Evolutionary conservation across 2,888 invertebrate species (phyloP).

Genomic region (Trilocha varians): DNA sequence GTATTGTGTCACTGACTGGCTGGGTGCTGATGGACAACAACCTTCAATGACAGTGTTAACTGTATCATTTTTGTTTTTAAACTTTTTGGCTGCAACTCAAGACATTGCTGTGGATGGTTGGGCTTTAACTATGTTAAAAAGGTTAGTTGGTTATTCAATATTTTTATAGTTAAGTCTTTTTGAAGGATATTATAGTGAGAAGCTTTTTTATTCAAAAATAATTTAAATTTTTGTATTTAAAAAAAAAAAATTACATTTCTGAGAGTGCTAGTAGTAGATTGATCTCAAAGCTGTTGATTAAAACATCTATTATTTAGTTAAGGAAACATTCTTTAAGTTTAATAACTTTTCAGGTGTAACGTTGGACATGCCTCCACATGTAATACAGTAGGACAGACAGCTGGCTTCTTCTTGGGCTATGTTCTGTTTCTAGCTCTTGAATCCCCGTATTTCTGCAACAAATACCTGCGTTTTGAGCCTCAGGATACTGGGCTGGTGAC

Average conservation of each 20-base stretch:
- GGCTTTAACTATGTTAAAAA: constrained; percentile 98
- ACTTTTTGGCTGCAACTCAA: constrained; percentile 98
- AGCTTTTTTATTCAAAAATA: no score
- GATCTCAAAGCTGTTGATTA: no score
- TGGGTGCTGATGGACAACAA: constrained; percentile 75
- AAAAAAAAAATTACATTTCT: no score
- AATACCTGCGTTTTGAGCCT: constrained; percentile 84
- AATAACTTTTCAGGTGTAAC: constrained; percentile 79
- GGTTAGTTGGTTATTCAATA: no score
- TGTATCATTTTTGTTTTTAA: constrained; percentile 88
- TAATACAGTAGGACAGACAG: constrained; percentile 98
- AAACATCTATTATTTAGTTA: no score
- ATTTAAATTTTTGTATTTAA: no score
- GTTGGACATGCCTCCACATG: constrained; percentile 99
- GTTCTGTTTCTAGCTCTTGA: constrained; percentile 97
- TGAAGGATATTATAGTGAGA: no score
- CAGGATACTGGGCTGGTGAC: constrained; percentile 81
- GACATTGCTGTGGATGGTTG: constrained; percentile 99
- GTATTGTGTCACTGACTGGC: constrained; percentile 80
- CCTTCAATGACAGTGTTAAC: constrained; percentile 88
- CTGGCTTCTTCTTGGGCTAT: constrained; percentile 97
- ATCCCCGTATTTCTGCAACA: constrained; percentile 96
- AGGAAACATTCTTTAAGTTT: no score
- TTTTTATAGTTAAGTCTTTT: no score
- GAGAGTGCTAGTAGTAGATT: no score